These are phyloP conservation scores for Willisornis vidua DNA, from an alignment of 2,113 vertebrate species.

Conservation along the genomic window DNA sequence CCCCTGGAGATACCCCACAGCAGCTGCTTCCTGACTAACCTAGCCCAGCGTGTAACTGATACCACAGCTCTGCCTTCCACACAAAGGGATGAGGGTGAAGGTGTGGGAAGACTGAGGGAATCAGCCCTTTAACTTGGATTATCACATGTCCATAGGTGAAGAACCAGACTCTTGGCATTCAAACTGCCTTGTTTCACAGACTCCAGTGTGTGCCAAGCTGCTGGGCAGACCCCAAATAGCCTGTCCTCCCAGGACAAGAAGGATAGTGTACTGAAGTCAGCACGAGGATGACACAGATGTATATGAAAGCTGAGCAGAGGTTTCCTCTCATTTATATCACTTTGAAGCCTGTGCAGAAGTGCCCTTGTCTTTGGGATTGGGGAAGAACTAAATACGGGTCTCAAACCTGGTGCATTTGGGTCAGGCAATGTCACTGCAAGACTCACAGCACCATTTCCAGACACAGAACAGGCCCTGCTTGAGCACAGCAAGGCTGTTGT, in stretches of 20 bases:
- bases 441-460: background rate
- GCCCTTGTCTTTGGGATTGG: background rate
- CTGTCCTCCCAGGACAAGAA: background rate
- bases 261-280: background rate
- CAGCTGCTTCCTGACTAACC: background rate
- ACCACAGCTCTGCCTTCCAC: background rate
- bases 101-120: background rate
- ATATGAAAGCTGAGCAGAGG: background rate
- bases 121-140: background rate
- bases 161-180: background rate
- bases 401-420: background rate
- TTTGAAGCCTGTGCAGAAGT: background rate
- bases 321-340: background rate
- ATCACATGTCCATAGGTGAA: background rate
- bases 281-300: background rate
- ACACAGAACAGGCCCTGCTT: background rate
- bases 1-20: background rate
- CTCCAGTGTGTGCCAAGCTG: background rate
- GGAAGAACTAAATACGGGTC: background rate
- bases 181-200: background rate
- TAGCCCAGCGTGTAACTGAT: background rate
- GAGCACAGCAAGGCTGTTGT: background rate
- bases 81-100: background rate
- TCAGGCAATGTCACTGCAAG: background rate
- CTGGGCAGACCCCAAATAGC: background rate